phyloP scores from a whole-genome alignment of 2,113 vertebrate species.

The Carollia perspicillata region DNA sequence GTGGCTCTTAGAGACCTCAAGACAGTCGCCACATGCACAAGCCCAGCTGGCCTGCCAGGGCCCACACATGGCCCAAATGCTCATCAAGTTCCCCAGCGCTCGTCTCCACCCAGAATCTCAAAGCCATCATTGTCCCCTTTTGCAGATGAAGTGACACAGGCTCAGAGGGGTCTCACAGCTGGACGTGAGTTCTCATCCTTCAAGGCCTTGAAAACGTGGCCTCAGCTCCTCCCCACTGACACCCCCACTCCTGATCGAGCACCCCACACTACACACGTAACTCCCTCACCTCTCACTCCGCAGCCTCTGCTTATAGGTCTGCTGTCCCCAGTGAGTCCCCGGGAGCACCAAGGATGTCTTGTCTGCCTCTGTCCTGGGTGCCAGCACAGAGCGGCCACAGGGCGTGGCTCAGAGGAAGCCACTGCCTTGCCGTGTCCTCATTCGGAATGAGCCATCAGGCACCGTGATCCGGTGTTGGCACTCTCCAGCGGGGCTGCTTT shows the following conservation, averaged over 20 bases:
- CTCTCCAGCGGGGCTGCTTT: not conserved
- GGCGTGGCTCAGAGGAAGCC: not conserved
- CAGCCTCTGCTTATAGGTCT: not conserved
- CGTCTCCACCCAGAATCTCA: not conserved
- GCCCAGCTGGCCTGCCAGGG: not conserved
- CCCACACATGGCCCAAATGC: rapidly evolving
- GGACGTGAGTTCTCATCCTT: not conserved
- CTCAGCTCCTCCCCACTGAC: not conserved
- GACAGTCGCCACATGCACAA: not conserved
- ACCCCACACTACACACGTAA: rapidly evolving
- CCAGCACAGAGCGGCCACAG: not conserved
- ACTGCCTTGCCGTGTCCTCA: rapidly evolving
- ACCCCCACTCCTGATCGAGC: rapidly evolving
- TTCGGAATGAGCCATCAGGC: not conserved
- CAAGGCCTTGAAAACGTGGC: not conserved
- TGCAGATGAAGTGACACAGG: not conserved
- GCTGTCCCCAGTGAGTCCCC: rapidly evolving
- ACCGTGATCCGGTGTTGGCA: rapidly evolving
- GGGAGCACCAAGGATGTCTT: rapidly evolving
- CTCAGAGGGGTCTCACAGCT: not conserved
- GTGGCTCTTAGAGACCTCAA: not conserved
- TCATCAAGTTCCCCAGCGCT: rapidly evolving
- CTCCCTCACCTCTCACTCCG: rapidly evolving
- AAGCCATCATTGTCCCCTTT: not conserved
- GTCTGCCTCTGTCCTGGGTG: rapidly evolving